These are phyloP conservation scores for Calephelis nemesis DNA, from an alignment of 1,140 invertebrate species.

Conservation along the genomic window DNA sequence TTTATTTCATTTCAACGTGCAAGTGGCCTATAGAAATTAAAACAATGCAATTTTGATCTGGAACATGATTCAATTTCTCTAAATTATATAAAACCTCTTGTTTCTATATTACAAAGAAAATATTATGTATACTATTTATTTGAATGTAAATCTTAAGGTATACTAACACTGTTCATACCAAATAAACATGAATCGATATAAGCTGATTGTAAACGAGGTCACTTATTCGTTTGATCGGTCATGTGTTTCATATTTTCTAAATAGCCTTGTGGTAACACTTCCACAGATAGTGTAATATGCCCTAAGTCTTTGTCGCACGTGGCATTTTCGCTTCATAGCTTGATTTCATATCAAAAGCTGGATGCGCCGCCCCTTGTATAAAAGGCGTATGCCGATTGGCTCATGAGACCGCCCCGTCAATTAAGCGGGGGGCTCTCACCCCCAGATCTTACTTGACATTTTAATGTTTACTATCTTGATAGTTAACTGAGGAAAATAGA, in stretches of 20 bases:
- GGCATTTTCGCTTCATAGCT: conserved; percentile 70
- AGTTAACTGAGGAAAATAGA: conserved; percentile 12
- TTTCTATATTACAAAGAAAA: too few species aligned
- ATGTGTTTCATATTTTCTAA: conserved; percentile 38
- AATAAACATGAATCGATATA: conserved; percentile 31
- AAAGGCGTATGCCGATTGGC: conserved; percentile 56
- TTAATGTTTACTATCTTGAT: conserved; percentile 66
- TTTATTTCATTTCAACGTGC: too few species aligned
- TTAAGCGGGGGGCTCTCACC: conserved; percentile 59
- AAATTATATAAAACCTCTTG: too few species aligned
- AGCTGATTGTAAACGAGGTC: conserved; percentile 38
- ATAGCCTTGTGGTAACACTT: conserved; percentile 37
- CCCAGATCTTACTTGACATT: conserved; percentile 66
- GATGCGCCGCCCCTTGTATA: conserved; percentile 54
- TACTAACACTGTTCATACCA: background rate
- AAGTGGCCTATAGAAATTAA: too few species aligned
- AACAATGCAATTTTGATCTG: too few species aligned
- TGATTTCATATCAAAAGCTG: conserved; percentile 54
- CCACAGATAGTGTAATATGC: conserved; percentile 44
- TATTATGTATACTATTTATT: too few species aligned
- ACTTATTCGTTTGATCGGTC: conserved; percentile 34
- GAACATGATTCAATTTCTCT: too few species aligned
- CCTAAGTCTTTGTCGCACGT: conserved; percentile 54
- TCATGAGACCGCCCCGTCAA: conserved; percentile 61
- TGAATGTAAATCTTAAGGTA: background rate